Percentiles rank a stretch among this genome's conserved stretches.
Evolutionary conservation across 2,888 invertebrate genomes (phyloP).

Genomic region (Tyria jacobaeae): DNA sequence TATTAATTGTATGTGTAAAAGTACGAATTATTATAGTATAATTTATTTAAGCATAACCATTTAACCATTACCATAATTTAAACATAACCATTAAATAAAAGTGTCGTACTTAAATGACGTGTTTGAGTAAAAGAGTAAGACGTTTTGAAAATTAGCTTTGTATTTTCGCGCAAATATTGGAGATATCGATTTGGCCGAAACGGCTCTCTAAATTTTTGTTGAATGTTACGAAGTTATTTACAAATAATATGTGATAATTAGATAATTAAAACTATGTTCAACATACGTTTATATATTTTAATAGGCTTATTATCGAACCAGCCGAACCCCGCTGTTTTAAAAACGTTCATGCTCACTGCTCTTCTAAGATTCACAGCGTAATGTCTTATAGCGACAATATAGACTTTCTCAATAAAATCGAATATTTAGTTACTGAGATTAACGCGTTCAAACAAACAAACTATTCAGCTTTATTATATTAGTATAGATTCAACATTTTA

Average conservation of each 20-base stretch:
- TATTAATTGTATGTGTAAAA: constrained; percentile 3
- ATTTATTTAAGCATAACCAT: too few species aligned
- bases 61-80: too few species aligned
- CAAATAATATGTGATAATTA: constrained; percentile 1
- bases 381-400: too few species aligned
- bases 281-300: background rate
- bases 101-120: background rate
- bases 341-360: too few species aligned
- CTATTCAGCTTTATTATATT: too few species aligned
- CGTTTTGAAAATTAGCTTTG: constrained; percentile 11
- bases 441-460: too few species aligned
- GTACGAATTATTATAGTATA: constrained; percentile 11
- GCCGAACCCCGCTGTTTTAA: too few species aligned
- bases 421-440: too few species aligned
- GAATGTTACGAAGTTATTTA: background rate
- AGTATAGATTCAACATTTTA: background rate
- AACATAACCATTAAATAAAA: background rate
- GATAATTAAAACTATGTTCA: background rate
- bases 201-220: constrained; percentile 17
- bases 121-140: constrained; percentile 2
- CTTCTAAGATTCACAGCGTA: too few species aligned
- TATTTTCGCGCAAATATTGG: constrained; percentile 8
- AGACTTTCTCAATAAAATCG: too few species aligned
- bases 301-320: background rate
- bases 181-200: background rate